A percentile compares a stretch with the other conserved stretches of the same genome.
Evolutionary conservation across 2,113 vertebrate genomes (phyloP).

Genomic region (Lagenorhynchus albirostris): DNA sequence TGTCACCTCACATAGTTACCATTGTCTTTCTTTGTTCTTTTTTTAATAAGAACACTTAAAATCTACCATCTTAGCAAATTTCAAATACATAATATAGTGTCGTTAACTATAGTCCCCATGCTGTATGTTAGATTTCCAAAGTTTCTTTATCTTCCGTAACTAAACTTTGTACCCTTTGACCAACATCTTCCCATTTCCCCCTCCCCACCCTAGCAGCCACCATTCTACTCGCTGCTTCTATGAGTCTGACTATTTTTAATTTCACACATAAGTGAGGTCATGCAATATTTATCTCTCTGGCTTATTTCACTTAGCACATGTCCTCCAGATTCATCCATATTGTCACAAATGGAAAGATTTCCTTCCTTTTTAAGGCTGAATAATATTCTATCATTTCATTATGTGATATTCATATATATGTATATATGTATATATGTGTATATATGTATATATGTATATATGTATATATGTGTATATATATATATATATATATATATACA

Average conservation of each 20-base stretch:
- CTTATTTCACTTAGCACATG: not conserved
- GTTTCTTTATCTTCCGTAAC: not conserved
- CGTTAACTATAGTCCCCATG: not conserved
- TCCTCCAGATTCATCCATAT: not conserved
- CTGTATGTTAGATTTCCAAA: not conserved
- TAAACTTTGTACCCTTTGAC: not conserved
- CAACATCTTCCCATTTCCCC: not conserved
- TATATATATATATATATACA: too few species aligned
- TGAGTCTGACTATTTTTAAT: not conserved
- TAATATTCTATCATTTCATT: not conserved
- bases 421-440: accelerated
- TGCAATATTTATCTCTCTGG: not conserved
- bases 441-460: too few species aligned
- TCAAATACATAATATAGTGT: not conserved
- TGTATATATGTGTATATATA: accelerated
- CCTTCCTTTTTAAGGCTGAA: not conserved
- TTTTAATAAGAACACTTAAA: not conserved
- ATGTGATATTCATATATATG: too few species aligned
- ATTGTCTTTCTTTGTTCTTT: not conserved
- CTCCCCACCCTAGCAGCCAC: not conserved
- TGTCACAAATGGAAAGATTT: not conserved
- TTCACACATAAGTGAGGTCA: not conserved
- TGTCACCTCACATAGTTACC: not conserved
- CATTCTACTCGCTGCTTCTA: not conserved
- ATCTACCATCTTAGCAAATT: not conserved